These are phyloP conservation scores for Euglossa dilemma DNA, from an alignment of 1,140 invertebrate genomes.

Conservation along the genomic window DNA sequence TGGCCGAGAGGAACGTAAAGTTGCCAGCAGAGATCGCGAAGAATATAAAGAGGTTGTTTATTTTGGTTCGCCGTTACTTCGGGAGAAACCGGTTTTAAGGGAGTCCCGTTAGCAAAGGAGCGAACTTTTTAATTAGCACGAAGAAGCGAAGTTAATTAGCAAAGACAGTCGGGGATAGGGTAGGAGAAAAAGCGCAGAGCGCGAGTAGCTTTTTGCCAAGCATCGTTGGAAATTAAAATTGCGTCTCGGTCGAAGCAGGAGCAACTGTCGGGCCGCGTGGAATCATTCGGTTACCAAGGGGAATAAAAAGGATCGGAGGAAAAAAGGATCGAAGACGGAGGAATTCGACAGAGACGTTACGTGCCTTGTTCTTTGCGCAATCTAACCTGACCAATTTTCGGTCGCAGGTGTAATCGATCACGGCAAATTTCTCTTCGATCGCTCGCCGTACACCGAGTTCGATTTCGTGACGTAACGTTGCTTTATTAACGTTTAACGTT, in stretches of 20 bases:
- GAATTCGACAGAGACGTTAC: neutral
- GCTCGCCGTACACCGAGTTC: too few species aligned
- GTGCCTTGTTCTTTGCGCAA: neutral
- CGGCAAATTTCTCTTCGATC: constrained; percentile 5
- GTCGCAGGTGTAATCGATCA: neutral
- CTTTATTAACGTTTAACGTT: neutral
- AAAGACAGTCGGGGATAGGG: neutral
- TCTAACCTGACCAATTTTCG: constrained; percentile 5
- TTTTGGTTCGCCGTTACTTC: neutral
- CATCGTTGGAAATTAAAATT: neutral
- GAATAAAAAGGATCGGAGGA: neutral
- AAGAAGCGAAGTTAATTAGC: neutral
- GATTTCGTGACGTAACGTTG: neutral
- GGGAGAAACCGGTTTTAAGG: neutral
- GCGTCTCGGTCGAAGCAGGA: neutral
- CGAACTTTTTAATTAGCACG: constrained; percentile 6
- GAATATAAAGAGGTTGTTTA: neutral
- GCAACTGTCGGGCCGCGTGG: neutral
- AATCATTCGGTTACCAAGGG: neutral
- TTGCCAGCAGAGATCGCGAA: neutral
- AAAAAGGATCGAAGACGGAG: too few species aligned
- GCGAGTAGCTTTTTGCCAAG: neutral
- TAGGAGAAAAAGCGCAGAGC: neutral
- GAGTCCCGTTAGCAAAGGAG: neutral
- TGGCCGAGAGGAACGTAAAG: too few species aligned